phyloP scores from a whole-genome alignment of 2,797 vertebrate species.

The Ctenochaetus hawaiiensis region DNA sequence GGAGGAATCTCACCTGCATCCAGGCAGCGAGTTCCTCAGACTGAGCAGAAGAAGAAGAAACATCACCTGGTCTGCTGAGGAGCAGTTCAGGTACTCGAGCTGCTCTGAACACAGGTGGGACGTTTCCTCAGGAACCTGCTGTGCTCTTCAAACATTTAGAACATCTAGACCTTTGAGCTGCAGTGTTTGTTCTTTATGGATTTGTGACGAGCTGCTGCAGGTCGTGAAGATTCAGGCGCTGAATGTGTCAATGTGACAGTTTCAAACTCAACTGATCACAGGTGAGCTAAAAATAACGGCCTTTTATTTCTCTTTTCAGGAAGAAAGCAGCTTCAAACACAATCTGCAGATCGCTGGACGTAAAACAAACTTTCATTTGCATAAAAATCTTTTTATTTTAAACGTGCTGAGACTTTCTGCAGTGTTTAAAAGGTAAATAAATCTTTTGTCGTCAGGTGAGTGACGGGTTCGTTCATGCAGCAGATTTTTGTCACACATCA shows the following conservation, averaged over 20 bases:
- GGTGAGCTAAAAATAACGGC: too few relatives aligned
- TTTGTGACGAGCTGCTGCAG: background rate
- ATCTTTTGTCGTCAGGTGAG: too few relatives aligned
- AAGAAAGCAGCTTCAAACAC: too few relatives aligned
- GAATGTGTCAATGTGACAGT: background rate
- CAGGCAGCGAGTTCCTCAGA: background rate
- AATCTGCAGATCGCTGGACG: too few relatives aligned
- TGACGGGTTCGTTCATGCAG: too few relatives aligned
- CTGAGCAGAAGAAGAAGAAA: background rate
- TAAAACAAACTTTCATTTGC: too few relatives aligned
- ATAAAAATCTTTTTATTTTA: too few relatives aligned
- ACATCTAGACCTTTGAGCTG: background rate
- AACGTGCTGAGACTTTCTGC: too few relatives aligned
- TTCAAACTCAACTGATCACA: background rate
- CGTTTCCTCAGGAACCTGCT: background rate
- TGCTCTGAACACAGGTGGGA: background rate
- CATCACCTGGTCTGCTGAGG: conserved; percentile 18
- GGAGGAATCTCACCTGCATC: background rate
- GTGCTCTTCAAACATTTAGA: background rate
- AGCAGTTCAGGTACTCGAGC: conserved; percentile 28
- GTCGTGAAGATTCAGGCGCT: background rate
- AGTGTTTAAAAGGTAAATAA: too few relatives aligned
- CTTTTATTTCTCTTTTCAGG: too few relatives aligned
- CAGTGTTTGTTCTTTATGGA: background rate
- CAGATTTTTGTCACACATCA: conserved; percentile 1